phyloP scores from a whole-genome alignment of 2,888 invertebrate genomes.

The Drosophila aldrichi region DNA sequence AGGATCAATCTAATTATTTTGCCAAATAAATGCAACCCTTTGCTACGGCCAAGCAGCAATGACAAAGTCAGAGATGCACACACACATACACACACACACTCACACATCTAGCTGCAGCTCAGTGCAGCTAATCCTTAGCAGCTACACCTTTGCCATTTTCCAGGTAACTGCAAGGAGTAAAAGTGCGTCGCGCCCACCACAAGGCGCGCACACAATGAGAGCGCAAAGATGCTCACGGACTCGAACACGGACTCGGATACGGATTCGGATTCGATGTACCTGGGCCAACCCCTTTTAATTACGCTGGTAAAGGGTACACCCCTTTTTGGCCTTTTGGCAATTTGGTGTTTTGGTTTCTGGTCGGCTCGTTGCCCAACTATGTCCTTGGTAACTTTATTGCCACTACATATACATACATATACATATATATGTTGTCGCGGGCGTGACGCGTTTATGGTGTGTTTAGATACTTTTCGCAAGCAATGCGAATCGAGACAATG shows the following conservation, averaged over 20 bases:
- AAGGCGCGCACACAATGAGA: slow-evolving; percentile 63
- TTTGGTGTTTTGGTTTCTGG: slow-evolving; percentile 71
- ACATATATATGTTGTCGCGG: slow-evolving; percentile 43
- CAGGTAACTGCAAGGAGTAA: slow-evolving; percentile 71
- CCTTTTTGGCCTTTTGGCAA: slow-evolving; percentile 65
- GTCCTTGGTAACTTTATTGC: slow-evolving; percentile 50
- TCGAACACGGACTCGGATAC: too few relatives aligned
- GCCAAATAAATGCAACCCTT: slow-evolving; percentile 78
- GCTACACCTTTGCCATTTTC: slow-evolving; percentile 59
- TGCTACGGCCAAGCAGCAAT: slow-evolving; percentile 1
- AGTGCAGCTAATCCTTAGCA: slow-evolving; percentile 50
- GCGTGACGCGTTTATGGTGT: slow-evolving; percentile 79
- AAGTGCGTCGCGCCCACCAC: slow-evolving; percentile 80
- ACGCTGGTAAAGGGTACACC: slow-evolving; percentile 82
- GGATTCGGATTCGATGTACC: neutral
- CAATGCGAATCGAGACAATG: slow-evolving; percentile 73
- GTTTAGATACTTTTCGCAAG: slow-evolving; percentile 81
- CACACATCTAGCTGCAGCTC: neutral
- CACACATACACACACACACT: slow-evolving; percentile 6
- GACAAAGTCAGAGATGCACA: slow-evolving; percentile 4
- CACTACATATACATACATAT: neutral
- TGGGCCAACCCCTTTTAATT: slow-evolving; percentile 71
- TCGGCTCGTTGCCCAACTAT: slow-evolving; percentile 45
- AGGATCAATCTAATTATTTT: slow-evolving; percentile 85
- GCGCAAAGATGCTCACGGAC: slow-evolving; percentile 23